Conservation (phyloP, 92 coral and sea anemone species). For the Plumapathes pennacea region DNA sequence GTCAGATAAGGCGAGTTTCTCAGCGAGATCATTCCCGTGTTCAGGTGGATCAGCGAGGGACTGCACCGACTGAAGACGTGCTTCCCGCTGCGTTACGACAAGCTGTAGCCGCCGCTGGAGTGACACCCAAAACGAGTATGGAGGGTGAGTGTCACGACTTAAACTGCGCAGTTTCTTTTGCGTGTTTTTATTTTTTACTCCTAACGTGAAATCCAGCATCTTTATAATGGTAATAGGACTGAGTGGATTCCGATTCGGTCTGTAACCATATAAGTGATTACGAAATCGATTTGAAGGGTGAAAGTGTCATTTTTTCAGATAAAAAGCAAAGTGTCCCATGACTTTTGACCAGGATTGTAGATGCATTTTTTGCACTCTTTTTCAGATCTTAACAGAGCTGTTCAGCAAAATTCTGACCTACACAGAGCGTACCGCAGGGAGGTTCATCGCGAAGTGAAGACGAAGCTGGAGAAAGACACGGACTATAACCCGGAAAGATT, state of each 20-base stretch:
- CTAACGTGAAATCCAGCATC: not conserved
- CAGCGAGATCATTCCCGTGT: no score
- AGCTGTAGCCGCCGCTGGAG: constrained; percentile 87
- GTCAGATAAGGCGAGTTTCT: no score
- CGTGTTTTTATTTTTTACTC: not conserved
- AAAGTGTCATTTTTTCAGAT: no score
- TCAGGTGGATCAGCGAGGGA: constrained; percentile 75
- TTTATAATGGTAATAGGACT: no score
- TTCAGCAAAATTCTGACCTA: constrained; percentile 55
- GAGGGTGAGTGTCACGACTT: constrained; percentile 57
- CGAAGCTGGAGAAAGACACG: constrained; percentile 70
- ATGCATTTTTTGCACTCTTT: not conserved
- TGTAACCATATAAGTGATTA: no score
- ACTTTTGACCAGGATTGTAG: no score
- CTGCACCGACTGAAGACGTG: constrained; percentile 68
- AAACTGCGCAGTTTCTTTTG: not conserved
- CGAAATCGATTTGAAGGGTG: no score
- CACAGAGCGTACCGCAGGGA: constrained; percentile 78
- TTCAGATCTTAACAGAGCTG: constrained; percentile 71
- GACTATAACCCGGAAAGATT: constrained; percentile 86
- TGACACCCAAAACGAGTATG: constrained; percentile 83
- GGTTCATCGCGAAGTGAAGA: constrained; percentile 70
- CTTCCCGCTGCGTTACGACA: constrained; percentile 75
- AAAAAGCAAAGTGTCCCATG: no score
- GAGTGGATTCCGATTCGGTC: no score